A percentile compares a stretch with the other conserved stretches of the same genome.
Evolutionary conservation across 2,888 invertebrate species (phyloP).

Genomic region (Sepiola atlantica): DNA sequence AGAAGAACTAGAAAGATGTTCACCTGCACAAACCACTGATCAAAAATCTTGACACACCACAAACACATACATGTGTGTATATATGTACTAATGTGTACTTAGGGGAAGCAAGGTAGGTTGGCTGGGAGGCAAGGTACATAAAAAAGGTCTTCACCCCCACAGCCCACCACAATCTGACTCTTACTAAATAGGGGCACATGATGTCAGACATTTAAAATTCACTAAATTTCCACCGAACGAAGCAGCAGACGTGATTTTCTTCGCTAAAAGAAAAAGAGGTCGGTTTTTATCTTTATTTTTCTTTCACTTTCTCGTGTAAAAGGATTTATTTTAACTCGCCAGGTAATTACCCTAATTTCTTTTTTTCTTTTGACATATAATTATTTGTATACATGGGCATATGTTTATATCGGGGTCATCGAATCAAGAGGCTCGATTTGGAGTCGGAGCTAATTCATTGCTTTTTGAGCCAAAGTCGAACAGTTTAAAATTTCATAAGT

Average conservation of each 20-base stretch:
- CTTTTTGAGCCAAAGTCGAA: too few relatives aligned
- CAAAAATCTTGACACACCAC: background rate
- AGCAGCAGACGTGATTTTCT: background rate
- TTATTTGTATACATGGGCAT: background rate
- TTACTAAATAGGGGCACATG: background rate
- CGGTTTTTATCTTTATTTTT: background rate
- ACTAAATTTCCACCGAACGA: background rate
- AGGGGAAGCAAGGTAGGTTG: background rate
- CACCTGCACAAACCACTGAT: background rate
- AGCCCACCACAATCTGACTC: background rate
- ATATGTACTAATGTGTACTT: background rate
- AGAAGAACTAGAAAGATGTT: background rate
- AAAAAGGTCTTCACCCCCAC: background rate
- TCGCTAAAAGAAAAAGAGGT: background rate
- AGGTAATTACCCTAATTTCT: background rate
- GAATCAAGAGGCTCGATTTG: too few relatives aligned
- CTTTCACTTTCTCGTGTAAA: background rate
- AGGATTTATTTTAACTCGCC: background rate
- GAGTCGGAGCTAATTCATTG: too few relatives aligned
- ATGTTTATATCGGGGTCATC: background rate
- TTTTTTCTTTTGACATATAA: background rate
- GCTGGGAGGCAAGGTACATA: constrained; percentile 32
- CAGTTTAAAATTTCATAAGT: too few relatives aligned
- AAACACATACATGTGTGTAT: background rate
- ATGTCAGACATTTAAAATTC: constrained; percentile 18